These are phyloP conservation scores for Morpho deidamia DNA, from an alignment of 2,888 invertebrate genomes.

Conservation along the genomic window DNA sequence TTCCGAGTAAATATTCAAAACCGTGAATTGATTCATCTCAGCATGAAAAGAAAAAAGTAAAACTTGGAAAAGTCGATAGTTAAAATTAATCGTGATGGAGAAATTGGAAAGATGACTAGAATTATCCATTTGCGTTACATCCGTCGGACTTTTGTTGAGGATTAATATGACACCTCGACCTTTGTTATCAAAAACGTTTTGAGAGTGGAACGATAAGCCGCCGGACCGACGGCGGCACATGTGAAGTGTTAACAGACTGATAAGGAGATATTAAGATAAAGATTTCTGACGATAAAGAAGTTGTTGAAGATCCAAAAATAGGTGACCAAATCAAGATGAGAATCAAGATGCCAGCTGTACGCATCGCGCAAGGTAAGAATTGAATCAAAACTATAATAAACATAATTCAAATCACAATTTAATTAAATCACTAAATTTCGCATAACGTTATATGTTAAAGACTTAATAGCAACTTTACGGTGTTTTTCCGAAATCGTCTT, in stretches of 20 bases:
- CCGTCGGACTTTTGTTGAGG: constrained; percentile 62
- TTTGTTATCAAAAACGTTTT: constrained; percentile 61
- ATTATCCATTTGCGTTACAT: constrained; percentile 37
- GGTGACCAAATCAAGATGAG: constrained; percentile 89
- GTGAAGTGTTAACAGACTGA: constrained; percentile 70
- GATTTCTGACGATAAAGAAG: constrained; percentile 60
- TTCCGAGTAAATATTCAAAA: constrained; percentile 51
- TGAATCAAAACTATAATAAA: background rate
- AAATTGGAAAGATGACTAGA: constrained; percentile 58
- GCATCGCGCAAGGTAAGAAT: constrained; percentile 95
- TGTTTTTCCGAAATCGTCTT: background rate
- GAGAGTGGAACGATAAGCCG: constrained; percentile 62
- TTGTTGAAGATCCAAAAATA: constrained; percentile 72
- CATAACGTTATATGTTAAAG: background rate
- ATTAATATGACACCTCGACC: constrained; percentile 53
- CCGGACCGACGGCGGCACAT: constrained; percentile 71
- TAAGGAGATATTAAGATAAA: constrained; percentile 61
- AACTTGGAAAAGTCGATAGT: constrained; percentile 24
- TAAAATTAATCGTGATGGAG: constrained; percentile 36
- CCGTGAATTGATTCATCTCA: constrained; percentile 46
- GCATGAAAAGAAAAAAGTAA: constrained; percentile 75
- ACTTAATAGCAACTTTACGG: background rate
- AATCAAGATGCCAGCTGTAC: constrained; percentile 98
- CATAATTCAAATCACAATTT: background rate
- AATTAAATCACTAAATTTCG: background rate